Evolutionary conservation across 1,140 invertebrate species (phyloP), one percentile per base, ranked within the genome.

Genomic region (Thalassaphorura encarpata): DNA sequence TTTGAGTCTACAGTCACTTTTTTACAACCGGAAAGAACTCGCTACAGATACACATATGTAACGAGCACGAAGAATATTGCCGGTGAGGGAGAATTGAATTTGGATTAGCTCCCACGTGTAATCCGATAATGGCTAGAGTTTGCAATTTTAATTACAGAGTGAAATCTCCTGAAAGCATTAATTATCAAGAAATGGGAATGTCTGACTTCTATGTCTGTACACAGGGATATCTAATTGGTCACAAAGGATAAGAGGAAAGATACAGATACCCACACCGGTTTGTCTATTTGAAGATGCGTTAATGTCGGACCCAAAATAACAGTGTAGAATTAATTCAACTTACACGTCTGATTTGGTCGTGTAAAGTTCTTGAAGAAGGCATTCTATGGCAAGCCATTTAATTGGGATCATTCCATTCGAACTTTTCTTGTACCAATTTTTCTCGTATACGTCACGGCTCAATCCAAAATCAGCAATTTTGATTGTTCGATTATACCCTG

Each of bases 341-440:
- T 71, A 85, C 77, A 95, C 88, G 72, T 95, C 92, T 67, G 87
- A 92, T 68, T 93, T 83, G 26, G 85, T 85, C 0, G 90, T 95
- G 67, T 94, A 96, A n/a, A 92, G 78, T 68, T 91, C 85, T 72
- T 91, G 85, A 5, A 86, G 83, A 5, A 96, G 71, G 1, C 87
- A 88, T 73, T 97, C 93, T 28, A 90, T 70, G 0, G 91, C 89
- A 80, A 95, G 84, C 91, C 91, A 97, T 62, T 87, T 86, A 0
- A 96, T 77, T 0, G 92, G 92, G 66, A 97, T 69, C 73, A 82
- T 88, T 56, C 80, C 85, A 54, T 78, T 81, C 33, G 78, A 81
- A 54, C 74, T 80, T 71, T 82, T 87, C 60, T 78, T 78, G 66
- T 88, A 89, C 48, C 84, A 75, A 66, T 84, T 87, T 55, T 86